These are phyloP conservation scores for Drosophila mojavensis DNA, from an alignment of 1,140 invertebrate genomes.

Conservation along the genomic window DNA sequence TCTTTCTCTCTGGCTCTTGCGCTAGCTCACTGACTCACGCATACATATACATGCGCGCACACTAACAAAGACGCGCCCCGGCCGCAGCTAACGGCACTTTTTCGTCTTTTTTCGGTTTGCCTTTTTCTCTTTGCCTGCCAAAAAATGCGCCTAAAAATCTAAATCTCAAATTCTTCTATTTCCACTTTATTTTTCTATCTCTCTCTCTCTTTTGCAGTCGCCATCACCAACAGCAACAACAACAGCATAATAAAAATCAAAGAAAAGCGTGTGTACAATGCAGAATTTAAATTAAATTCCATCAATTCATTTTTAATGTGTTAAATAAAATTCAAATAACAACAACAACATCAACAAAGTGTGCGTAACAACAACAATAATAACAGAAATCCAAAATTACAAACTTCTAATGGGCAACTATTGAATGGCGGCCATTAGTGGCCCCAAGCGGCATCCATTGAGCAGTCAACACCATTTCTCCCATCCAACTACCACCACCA, in stretches of 20 bases:
- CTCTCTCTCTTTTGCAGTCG: constrained; percentile 24
- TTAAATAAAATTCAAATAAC: constrained; percentile 25
- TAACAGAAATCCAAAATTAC: constrained; percentile 48
- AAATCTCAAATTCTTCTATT: constrained; percentile 8
- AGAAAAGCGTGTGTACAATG: constrained; percentile 41
- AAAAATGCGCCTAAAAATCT: constrained; percentile 47
- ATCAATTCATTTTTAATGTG: constrained; percentile 42
- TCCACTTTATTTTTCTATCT: not conserved
- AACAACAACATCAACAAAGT: not conserved
- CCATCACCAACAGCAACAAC: constrained; percentile 5
- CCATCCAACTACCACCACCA: constrained; percentile 61
- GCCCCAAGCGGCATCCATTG: constrained; percentile 90
- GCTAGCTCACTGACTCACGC: constrained; percentile 23
- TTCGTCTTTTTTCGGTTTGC: constrained; percentile 17
- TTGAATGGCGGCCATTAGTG: constrained; percentile 92
- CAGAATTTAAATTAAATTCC: constrained; percentile 48
- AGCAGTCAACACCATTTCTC: constrained; percentile 80
- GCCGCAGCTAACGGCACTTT: constrained; percentile 66
- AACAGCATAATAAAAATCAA: constrained; percentile 3
- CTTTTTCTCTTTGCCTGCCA: constrained; percentile 25
- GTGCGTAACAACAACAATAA: constrained; percentile 32
- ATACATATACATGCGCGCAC: constrained; percentile 49
- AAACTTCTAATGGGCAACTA: constrained; percentile 76
- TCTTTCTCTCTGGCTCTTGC: constrained; percentile 6
- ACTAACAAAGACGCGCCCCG: constrained; percentile 44